phyloP scores from a whole-genome alignment of 2,888 invertebrate genomes.

The Ornithoptera priamus region DNA sequence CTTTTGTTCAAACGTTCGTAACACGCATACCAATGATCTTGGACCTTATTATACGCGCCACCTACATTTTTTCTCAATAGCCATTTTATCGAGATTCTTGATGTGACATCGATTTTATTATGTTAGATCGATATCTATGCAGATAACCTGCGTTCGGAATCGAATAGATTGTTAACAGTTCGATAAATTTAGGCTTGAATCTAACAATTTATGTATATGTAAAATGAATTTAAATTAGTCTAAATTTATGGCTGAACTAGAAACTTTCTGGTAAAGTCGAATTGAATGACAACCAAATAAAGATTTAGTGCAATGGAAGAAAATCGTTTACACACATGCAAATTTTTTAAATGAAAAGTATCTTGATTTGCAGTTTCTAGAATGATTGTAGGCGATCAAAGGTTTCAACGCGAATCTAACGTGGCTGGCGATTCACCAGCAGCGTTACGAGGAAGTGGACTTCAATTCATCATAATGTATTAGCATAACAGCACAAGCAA shows the following conservation, averaged over 20 bases:
- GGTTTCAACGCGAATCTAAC: conserved; percentile 2
- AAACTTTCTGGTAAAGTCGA: conserved; percentile 3
- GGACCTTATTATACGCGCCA: conserved; percentile 45
- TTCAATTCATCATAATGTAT: conserved; percentile 56
- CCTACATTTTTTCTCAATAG: conserved; percentile 54
- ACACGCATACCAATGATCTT: conserved; percentile 74
- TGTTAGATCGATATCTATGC: conserved; percentile 29
- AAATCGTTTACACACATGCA: background rate
- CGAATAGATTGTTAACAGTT: conserved; percentile 19
- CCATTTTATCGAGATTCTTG: conserved; percentile 42
- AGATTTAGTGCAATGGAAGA: background rate
- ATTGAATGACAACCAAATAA: background rate
- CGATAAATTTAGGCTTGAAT: conserved; percentile 19
- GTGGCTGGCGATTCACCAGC: conserved; percentile 10
- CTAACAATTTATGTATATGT: conserved; percentile 7
- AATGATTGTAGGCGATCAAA: background rate
- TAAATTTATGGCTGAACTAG: conserved; percentile 10
- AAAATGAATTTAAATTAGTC: conserved; percentile 9
- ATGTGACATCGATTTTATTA: conserved; percentile 29
- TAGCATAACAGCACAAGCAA: conserved; percentile 62
- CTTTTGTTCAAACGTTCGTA: conserved; percentile 72
- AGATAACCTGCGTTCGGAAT: conserved; percentile 21
- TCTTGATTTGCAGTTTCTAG: background rate
- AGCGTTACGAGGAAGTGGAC: conserved; percentile 46
- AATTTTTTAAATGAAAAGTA: background rate